These are phyloP conservation scores for Argyrosomus japonicus DNA, from an alignment of 2,113 vertebrate genomes.

Conservation along the genomic window DNA sequence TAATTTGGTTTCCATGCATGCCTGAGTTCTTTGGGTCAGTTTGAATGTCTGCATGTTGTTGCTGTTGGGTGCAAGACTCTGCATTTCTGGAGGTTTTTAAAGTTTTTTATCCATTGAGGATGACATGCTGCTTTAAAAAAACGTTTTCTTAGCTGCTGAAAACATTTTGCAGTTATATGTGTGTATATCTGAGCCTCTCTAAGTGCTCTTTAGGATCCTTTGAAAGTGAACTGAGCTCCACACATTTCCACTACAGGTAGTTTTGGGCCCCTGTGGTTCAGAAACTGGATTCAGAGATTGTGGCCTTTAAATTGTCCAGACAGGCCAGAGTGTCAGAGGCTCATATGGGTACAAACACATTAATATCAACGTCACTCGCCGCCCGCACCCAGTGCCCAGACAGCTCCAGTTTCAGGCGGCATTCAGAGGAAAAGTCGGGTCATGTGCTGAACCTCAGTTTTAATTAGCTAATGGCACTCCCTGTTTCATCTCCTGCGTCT, in stretches of 20 bases:
- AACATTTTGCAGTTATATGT: background rate
- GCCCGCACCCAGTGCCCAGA: slow-evolving; percentile 63
- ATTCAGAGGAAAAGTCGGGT: slow-evolving; percentile 80
- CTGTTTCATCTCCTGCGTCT: slow-evolving; percentile 76
- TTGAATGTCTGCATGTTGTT: slow-evolving; percentile 4
- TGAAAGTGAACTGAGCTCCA: background rate
- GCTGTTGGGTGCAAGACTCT: background rate
- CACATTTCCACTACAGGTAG: slow-evolving; percentile 34
- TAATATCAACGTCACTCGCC: slow-evolving; percentile 82
- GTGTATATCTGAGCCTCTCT: background rate
- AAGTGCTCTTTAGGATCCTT: background rate
- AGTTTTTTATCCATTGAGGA: background rate
- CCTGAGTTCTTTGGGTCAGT: background rate
- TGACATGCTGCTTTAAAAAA: slow-evolving; percentile 4
- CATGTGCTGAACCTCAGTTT: slow-evolving; percentile 75
- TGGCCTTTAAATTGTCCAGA: slow-evolving; percentile 61
- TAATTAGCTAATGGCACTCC: slow-evolving; percentile 85
- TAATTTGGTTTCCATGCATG: slow-evolving; percentile 27
- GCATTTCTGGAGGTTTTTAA: background rate
- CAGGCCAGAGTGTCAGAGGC: slow-evolving; percentile 60
- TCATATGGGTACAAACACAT: slow-evolving; percentile 69
- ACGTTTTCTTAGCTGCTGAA: background rate
- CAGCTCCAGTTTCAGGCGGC: slow-evolving; percentile 78
- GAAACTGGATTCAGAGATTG: slow-evolving; percentile 37
- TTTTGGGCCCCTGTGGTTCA: slow-evolving; percentile 3